These are phyloP conservation scores for Orthosia gothica DNA, from an alignment of 2,888 invertebrate species.

Conservation along the genomic window DNA sequence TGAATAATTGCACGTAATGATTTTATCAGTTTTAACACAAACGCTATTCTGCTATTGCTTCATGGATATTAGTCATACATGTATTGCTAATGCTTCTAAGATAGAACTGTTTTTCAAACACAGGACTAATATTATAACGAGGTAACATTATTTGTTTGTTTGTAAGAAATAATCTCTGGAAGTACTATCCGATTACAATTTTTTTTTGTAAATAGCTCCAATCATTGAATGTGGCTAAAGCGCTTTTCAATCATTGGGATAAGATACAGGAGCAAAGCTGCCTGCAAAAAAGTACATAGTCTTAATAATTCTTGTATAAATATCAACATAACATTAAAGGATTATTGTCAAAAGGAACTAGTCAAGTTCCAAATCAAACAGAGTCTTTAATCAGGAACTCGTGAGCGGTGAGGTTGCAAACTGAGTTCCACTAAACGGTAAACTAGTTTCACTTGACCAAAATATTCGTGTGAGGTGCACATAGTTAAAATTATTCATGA, in stretches of 20 bases:
- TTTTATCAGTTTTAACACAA: slow-evolving; percentile 68
- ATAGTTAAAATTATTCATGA: neutral
- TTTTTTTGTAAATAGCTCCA: neutral
- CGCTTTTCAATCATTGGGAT: neutral
- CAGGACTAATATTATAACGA: neutral
- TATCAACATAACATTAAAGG: neutral
- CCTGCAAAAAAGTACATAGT: neutral
- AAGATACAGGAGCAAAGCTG: neutral
- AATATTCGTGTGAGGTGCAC: neutral
- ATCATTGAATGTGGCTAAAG: neutral
- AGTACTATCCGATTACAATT: no score
- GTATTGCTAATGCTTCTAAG: slow-evolving; percentile 30
- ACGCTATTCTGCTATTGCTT: slow-evolving; percentile 44
- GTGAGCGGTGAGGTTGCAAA: slow-evolving; percentile 23
- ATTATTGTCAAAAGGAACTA: neutral
- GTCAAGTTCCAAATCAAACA: slow-evolving; percentile 12
- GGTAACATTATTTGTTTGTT: no score
- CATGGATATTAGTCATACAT: slow-evolving; percentile 28
- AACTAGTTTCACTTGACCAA: slow-evolving; percentile 25
- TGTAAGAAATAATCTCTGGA: no score
- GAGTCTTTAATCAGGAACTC: slow-evolving; percentile 45
- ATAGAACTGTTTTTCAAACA: neutral
- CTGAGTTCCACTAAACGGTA: slow-evolving; percentile 14
- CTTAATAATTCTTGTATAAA: neutral
- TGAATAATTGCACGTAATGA: slow-evolving; percentile 71